phyloP scores from a whole-genome alignment of 1,140 invertebrate species.

The Vollenhovia emeryi region DNA sequence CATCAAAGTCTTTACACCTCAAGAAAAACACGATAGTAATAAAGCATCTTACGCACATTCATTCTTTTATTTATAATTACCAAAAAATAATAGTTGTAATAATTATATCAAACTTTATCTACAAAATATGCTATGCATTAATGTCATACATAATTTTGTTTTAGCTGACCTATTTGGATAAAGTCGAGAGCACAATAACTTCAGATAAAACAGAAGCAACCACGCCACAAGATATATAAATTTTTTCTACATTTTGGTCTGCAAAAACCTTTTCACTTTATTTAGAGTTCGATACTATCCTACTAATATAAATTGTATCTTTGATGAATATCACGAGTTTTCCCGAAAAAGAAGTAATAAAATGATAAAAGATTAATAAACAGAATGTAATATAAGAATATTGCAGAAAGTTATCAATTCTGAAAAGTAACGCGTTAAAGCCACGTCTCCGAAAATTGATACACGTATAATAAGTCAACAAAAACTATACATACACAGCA shows the following conservation, averaged over 20 bases:
- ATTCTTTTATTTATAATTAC: not conserved
- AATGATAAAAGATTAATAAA: not conserved
- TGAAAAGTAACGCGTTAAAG: no score
- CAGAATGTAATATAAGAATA: not conserved
- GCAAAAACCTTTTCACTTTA: not conserved
- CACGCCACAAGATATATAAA: conserved; percentile 13
- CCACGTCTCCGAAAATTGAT: no score
- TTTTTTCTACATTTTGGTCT: not conserved
- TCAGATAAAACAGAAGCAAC: conserved; percentile 10
- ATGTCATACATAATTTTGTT: conserved; percentile 32
- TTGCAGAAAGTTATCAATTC: no score
- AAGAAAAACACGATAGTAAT: not conserved
- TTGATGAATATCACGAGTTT: not conserved
- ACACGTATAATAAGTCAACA: no score
- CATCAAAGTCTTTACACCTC: not conserved
- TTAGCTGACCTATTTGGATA: conserved; percentile 71
- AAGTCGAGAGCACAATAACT: conserved; percentile 6
- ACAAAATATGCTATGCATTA: not conserved
- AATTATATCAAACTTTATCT: not conserved
- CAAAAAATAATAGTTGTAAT: conserved; percentile 1
- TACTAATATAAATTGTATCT: not conserved
- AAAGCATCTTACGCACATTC: not conserved
- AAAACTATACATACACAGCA: no score
- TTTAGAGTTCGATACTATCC: not conserved
- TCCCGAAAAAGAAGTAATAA: not conserved